Evolutionary conservation across 1,140 invertebrate species (phyloP).

Genomic region (Drepana arcuata): DNA sequence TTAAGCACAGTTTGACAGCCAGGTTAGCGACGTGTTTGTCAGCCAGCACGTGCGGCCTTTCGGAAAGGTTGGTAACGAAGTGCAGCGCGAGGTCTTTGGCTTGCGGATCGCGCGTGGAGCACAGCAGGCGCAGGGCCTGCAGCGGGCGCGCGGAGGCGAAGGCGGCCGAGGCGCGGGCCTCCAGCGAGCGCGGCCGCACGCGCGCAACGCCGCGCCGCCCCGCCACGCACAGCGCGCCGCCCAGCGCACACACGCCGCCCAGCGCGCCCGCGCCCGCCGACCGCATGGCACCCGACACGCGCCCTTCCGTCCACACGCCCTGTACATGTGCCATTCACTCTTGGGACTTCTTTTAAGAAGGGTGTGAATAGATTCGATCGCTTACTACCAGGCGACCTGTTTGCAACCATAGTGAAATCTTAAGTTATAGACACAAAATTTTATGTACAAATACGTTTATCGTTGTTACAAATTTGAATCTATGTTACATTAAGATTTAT

Average conservation of each 20-base stretch:
- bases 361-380: too few relatives aligned
- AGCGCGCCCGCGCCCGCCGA: conserved; percentile 62
- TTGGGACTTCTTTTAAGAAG: too few relatives aligned
- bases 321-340: too few relatives aligned
- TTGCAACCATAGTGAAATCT: too few relatives aligned
- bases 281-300: conserved; percentile 75
- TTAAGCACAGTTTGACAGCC: conserved; percentile 43
- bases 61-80: conserved; percentile 35
- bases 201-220: conserved; percentile 89
- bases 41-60: conserved; percentile 40
- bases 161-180: conserved; percentile 38
- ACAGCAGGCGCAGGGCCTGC: conserved; percentile 69
- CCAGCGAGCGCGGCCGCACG: conserved; percentile 80
- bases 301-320: conserved; percentile 82
- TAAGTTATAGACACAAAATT: background rate
- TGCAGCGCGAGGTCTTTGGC: conserved; percentile 28
- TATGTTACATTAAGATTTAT: too few relatives aligned
- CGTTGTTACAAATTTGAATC: too few relatives aligned
- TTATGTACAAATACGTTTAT: too few relatives aligned
- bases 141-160: conserved; percentile 74
- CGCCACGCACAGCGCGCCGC: conserved; percentile 87
- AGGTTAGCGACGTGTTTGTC: conserved; percentile 46
- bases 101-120: conserved; percentile 28
- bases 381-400: too few relatives aligned
- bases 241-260: conserved; percentile 88